phyloP scores from a whole-genome alignment of 2,888 invertebrate genomes.

The Polyploca ridens region DNA sequence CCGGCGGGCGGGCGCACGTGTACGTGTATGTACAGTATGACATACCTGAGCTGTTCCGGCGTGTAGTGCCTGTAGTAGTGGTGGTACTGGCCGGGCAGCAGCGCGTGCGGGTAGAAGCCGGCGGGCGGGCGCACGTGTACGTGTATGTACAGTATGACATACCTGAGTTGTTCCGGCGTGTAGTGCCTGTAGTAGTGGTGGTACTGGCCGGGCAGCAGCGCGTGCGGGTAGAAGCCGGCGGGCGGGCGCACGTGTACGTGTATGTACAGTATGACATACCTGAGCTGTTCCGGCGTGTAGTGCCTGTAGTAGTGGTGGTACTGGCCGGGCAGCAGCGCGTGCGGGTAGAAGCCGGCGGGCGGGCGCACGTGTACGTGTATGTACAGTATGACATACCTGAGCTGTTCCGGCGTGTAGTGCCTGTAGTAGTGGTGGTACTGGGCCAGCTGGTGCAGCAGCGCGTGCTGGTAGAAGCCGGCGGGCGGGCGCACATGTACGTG shows the following conservation, averaged over 20 bases:
- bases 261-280: conserved; percentile 67
- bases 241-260: conserved; percentile 83
- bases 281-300: conserved; percentile 92
- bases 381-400: conserved; percentile 64
- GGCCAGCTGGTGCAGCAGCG: conserved; percentile 98
- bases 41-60: conserved; percentile 88
- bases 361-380: conserved; percentile 86
- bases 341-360: conserved; percentile 90
- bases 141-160: not conserved
- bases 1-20: conserved; percentile 80
- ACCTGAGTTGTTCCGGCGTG: conserved; percentile 90
- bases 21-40: conserved; percentile 80
- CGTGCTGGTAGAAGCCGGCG: conserved; percentile 92
- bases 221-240: conserved; percentile 92
- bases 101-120: conserved; percentile 93
- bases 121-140: conserved; percentile 76
- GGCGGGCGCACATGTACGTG: conserved; percentile 76
- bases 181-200: conserved; percentile 93
- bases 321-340: conserved; percentile 98
- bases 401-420: conserved; percentile 91
- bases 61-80: conserved; percentile 93
- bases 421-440: conserved; percentile 96
- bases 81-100: conserved; percentile 98
- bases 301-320: conserved; percentile 93
- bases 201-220: conserved; percentile 98